These are phyloP conservation scores for Sander vitreus DNA, from an alignment of 2,113 vertebrate species.

Conservation along the genomic window DNA sequence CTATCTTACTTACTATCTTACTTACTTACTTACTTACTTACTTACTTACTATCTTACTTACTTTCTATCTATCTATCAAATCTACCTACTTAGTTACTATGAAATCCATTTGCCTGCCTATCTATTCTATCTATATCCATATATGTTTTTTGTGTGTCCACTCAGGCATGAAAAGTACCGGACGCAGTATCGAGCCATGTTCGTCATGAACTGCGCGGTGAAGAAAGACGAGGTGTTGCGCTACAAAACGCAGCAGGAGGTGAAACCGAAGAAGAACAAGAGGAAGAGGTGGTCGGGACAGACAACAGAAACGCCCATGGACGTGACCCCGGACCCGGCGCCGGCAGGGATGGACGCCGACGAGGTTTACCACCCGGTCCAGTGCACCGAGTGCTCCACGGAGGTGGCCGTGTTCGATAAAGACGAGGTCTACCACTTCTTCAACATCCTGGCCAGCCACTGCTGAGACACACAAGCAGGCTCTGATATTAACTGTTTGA, in stretches of 20 bases:
- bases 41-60: too few relatives aligned
- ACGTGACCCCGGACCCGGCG: conserved; percentile 57
- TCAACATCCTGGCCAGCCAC: conserved; percentile 95
- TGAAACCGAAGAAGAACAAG: conserved; percentile 67
- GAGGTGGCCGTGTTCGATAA: conserved; percentile 96
- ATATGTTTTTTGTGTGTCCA: neutral
- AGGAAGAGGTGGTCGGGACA: conserved; percentile 52
- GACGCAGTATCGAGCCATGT: conserved; percentile 98
- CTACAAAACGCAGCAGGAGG: conserved; percentile 84
- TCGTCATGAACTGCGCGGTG: conserved; percentile 97
- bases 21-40: too few relatives aligned
- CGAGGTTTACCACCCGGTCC: conserved; percentile 92
- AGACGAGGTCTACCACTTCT: conserved; percentile 97
- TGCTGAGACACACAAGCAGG: conserved; percentile 77
- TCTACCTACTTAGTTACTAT: too few relatives aligned
- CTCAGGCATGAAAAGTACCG: conserved; percentile 95
- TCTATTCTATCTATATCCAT: too few relatives aligned
- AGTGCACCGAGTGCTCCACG: conserved; percentile 92
- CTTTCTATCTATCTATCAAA: too few relatives aligned
- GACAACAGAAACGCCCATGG: neutral
- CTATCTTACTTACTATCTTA: too few relatives aligned
- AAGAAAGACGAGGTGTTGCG: conserved; percentile 91
- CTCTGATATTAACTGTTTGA: too few relatives aligned
- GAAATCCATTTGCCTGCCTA: too few relatives aligned
- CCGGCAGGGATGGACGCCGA: conserved; percentile 81